These are phyloP conservation scores for Ichneumoninae sp. DNA, from an alignment of 2,888 invertebrate genomes.

Conservation along the genomic window DNA sequence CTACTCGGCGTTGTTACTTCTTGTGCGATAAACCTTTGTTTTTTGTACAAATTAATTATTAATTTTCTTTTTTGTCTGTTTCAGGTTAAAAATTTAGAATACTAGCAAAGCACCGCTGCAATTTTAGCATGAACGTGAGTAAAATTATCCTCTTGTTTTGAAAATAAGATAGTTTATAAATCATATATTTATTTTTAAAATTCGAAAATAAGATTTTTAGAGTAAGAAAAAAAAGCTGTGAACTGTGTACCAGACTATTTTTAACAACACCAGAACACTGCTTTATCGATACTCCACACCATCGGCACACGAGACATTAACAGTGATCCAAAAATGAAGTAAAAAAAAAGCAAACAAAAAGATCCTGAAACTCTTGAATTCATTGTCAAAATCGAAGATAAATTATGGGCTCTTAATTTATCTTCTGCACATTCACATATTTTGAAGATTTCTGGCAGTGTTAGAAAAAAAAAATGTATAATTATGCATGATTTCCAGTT, in stretches of 20 bases:
- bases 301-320: neutral
- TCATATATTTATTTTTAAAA: no score
- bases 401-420: neutral
- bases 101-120: slow-evolving; percentile 67
- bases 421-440: neutral
- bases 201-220: no score
- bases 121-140: slow-evolving; percentile 79
- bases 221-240: neutral
- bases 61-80: slow-evolving; percentile 33
- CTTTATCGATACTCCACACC: neutral
- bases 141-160: neutral
- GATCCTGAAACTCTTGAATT: neutral
- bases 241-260: neutral
- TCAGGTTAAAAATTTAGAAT: slow-evolving; percentile 72
- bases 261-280: neutral
- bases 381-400: neutral
- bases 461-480: neutral
- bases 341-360: neutral
- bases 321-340: neutral
- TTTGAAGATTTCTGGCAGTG: no score
- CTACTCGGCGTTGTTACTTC: neutral
- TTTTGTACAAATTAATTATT: neutral
- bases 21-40: neutral
- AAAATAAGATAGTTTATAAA: neutral
- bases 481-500: neutral